Percentiles rank a stretch among this genome's conserved stretches.
Conservation (phyloP, 2,113 vertebrate genomes). For the Centrocercus urophasianus region DNA sequence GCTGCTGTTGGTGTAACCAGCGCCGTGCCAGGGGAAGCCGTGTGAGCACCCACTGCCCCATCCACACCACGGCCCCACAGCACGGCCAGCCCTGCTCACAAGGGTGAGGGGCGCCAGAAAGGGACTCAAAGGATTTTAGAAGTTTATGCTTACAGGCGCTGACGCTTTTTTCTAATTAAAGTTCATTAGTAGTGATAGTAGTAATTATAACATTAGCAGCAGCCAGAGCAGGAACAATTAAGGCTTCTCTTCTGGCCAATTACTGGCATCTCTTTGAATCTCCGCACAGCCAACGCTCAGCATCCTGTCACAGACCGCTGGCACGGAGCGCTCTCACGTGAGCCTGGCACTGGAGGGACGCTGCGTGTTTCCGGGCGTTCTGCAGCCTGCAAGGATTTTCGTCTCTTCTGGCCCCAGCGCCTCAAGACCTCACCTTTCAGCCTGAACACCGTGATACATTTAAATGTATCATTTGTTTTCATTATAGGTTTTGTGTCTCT, state of each 20-base stretch:
- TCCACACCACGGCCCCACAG: not conserved
- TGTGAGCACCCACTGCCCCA: not conserved
- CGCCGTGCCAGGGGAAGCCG: not conserved
- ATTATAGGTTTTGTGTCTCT: constrained; percentile 72
- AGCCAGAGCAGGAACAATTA: constrained; percentile 43
- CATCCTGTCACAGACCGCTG: constrained; percentile 7
- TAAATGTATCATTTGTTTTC: constrained; percentile 78
- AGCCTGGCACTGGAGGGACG: constrained; percentile 23
- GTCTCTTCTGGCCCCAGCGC: constrained; percentile 46
- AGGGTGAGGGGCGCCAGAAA: not conserved
- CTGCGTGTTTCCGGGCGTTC: constrained; percentile 58
- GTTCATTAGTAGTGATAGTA: not conserved
- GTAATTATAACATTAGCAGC: not conserved
- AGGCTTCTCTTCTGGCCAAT: not conserved
- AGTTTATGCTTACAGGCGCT: not conserved
- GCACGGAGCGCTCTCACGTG: constrained; percentile 30
- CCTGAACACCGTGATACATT: constrained; percentile 20
- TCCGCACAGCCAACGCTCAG: constrained; percentile 13
- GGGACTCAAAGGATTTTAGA: not conserved
- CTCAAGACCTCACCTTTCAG: constrained; percentile 50
- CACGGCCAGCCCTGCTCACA: not conserved
- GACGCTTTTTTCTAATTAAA: constrained; percentile 13
- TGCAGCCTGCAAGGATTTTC: constrained; percentile 71
- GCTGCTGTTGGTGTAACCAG: not conserved
- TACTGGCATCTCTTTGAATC: constrained; percentile 23